phyloP scores from a whole-genome alignment of 2,888 invertebrate genomes.

The Harpagoxenus sublaevis region DNA sequence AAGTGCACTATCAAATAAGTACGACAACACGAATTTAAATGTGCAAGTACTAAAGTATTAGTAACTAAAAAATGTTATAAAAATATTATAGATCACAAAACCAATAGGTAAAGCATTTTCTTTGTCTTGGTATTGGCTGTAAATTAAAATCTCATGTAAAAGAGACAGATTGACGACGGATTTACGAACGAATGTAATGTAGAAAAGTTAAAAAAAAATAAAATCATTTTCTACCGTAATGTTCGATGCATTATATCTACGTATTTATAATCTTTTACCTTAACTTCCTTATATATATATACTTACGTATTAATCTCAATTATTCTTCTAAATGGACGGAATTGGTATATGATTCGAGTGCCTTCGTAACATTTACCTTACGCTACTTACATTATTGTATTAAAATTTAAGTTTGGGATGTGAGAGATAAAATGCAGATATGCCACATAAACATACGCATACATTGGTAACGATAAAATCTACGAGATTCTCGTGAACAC shows the following conservation, averaged over 20 bases:
- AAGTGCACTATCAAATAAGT: not conserved
- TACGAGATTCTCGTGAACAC: slow-evolving; percentile 31
- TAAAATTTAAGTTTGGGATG: slow-evolving; percentile 19
- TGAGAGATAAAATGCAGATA: slow-evolving; percentile 9
- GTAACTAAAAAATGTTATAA: not conserved
- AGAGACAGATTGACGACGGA: not conserved
- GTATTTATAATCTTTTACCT: slow-evolving; percentile 7
- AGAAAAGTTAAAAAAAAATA: slow-evolving; percentile 36
- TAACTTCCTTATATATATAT: not conserved
- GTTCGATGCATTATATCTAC: not conserved
- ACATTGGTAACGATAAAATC: slow-evolving; percentile 28
- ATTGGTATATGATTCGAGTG: not conserved
- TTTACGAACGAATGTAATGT: slow-evolving; percentile 1
- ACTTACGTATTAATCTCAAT: not conserved
- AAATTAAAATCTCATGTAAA: slow-evolving; percentile 16
- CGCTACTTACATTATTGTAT: not conserved
- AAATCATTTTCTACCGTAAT: slow-evolving; percentile 28
- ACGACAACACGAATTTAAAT: not conserved
- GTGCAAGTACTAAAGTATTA: not conserved
- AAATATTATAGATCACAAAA: not conserved
- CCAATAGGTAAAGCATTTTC: not conserved
- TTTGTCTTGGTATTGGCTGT: not conserved
- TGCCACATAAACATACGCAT: slow-evolving; percentile 9
- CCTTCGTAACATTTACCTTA: slow-evolving; percentile 15
- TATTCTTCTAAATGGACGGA: slow-evolving; percentile 38